Percentiles rank a stretch among this genome's conserved stretches.
These are phyloP conservation scores for Girardia tigrina DNA, from an alignment of 2,888 invertebrate species.

Conservation along the genomic window DNA sequence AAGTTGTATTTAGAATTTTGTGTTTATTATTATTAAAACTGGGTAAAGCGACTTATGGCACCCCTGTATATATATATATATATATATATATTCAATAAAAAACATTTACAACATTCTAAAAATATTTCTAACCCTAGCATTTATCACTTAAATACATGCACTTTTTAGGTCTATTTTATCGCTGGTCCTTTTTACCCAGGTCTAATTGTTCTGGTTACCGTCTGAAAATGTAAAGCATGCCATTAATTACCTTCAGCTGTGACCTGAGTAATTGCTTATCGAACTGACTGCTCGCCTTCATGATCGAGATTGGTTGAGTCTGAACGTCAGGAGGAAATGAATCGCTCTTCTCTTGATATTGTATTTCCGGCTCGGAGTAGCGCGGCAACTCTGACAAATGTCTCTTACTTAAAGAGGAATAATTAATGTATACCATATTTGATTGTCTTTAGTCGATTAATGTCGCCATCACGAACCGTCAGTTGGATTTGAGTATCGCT, in stretches of 20 bases:
- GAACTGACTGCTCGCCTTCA: background rate
- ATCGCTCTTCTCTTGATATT: background rate
- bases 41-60: no score
- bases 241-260: background rate
- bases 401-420: background rate
- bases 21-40: no score
- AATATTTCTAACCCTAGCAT: no score
- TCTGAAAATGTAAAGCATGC: no score
- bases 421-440: background rate
- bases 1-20: no score
- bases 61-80: no score
- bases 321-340: background rate
- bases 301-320: background rate
- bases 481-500: background rate
- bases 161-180: no score
- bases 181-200: no score
- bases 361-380: background rate
- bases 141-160: no score
- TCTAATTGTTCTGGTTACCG: no score
- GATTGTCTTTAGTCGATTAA: slow-evolving; percentile 14
- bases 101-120: no score
- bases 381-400: background rate
- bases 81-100: no score
- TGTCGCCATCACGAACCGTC: background rate
- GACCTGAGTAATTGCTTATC: background rate